Base-by-base conservation (phyloP, 2,113 vertebrate species). In the Phycodurus eques region DNA sequence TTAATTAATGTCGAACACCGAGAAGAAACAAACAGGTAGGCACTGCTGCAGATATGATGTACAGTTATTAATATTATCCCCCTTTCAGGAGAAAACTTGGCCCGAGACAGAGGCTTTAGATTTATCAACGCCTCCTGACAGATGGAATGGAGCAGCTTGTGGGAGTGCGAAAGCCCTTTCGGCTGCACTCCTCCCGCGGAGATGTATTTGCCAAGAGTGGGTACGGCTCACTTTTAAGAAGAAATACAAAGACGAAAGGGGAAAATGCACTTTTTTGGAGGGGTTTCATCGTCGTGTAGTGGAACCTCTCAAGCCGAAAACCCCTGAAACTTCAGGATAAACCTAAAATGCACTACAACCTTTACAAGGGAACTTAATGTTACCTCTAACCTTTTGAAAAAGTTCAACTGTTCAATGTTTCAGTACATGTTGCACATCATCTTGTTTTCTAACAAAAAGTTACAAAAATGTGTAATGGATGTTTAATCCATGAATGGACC, bases 111-210 rank as follows among this genome's bases (percentile, higher is more conserved):
- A 78, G 71, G 83, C 77, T 78, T 79, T 64, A 57, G 85, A 68
- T 84, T 84, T 71, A 74, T 85, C 78, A 67, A 78, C 75, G 75
- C 79, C 73, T 86, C 81, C 74, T 89, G 87, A 88, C 90, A 90
- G 89, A 90, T 90, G 90, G 91, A 87, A 77, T n/a, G 66, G 88
- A 89, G 88, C 88, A 90, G 90, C 86, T 90, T 89, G 90, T 87
- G 82, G 71, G 82, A 88, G 82, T 74, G 22, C 78, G 78, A 83
- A 83, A 46, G 82, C 87, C 74, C 80, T 88, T 87, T 88, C 78
- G 42, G 85, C 81, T 76, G 66, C 77, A 20, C 87, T 88, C 88
- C 85, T 71, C 33, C 9, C 35, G 87, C 31, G 56, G 86, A 83
- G 89, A 80, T 71, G 79, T 79, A 75, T 80, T 84, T 83, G 77